Percentiles rank a stretch among this genome's conserved stretches.
These are phyloP conservation scores for Phaonia tiefii DNA, from an alignment of 2,888 invertebrate genomes.

Conservation along the genomic window DNA sequence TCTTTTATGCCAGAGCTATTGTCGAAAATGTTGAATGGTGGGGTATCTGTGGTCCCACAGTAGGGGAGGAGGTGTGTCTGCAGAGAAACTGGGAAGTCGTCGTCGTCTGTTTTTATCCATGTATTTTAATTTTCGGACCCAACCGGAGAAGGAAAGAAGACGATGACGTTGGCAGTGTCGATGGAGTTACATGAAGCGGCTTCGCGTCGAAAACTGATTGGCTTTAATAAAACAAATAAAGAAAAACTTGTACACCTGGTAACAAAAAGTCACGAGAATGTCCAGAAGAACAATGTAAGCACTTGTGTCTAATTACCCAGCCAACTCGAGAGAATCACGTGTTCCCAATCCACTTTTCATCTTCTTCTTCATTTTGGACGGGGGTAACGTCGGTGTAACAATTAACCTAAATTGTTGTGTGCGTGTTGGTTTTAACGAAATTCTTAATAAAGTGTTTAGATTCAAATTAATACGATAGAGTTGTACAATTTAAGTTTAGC, in stretches of 20 bases:
- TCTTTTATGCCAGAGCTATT: slow-evolving; percentile 15
- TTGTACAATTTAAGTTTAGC: neutral
- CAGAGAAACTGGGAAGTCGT: neutral
- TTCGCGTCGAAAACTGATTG: too few species aligned
- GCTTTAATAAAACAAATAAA: too few species aligned
- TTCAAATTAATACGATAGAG: neutral
- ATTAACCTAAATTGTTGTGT: slow-evolving; percentile 29
- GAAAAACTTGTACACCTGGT: neutral
- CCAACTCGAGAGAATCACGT: slow-evolving; percentile 3
- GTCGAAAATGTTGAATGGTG: neutral
- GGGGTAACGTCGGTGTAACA: neutral
- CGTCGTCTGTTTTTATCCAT: too few species aligned
- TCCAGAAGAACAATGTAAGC: too few species aligned
- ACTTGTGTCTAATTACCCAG: too few species aligned
- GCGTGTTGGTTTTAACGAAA: neutral
- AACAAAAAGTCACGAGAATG: slow-evolving; percentile 2
- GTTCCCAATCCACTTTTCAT: neutral
- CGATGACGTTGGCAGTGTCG: too few species aligned
- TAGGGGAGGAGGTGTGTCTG: slow-evolving; percentile 23
- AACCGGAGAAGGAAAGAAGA: too few species aligned
- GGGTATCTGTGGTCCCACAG: slow-evolving; percentile 2
- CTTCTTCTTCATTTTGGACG: too few species aligned
- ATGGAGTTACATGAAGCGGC: too few species aligned
- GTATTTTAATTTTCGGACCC: too few species aligned
- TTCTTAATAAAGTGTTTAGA: too few species aligned